A percentile compares a stretch with the other conserved stretches of the same genome.
Conservation (phyloP, 2,888 invertebrate genomes). For the Rotaria sp. region DNA sequence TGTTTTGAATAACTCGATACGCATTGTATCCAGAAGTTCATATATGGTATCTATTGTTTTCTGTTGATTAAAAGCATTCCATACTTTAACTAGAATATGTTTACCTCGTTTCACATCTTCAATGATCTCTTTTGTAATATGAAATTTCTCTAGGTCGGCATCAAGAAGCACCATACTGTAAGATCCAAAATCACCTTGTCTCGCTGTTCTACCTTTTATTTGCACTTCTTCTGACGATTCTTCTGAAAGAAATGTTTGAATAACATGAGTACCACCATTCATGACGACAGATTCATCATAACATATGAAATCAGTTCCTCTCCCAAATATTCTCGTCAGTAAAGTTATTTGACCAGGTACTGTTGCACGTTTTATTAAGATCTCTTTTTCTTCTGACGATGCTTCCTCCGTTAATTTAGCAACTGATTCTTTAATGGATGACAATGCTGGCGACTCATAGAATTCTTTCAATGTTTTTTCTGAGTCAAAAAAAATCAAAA, state of each 20-base stretch:
- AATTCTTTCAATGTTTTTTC: background rate
- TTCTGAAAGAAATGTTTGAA: too few relatives aligned
- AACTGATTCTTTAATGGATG: background rate
- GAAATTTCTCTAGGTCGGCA: too few relatives aligned
- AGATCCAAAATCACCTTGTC: slow-evolving; percentile 15
- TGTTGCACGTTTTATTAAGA: background rate
- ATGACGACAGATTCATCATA: background rate
- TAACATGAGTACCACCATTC: background rate
- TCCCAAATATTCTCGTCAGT: background rate
- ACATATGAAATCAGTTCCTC: slow-evolving; percentile 15
- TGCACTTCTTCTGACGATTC: too few relatives aligned
- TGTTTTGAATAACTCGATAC: background rate
- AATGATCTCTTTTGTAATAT: too few relatives aligned
- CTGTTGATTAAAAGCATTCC: too few relatives aligned
- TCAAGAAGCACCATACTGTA: background rate
- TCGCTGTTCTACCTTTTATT: too few relatives aligned
- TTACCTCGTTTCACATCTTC: too few relatives aligned
- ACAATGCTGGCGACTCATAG: background rate
- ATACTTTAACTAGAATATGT: too few relatives aligned
- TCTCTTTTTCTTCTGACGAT: background rate
- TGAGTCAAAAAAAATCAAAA: slow-evolving; percentile 4
- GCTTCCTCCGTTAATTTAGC: background rate
- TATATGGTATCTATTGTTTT: too few relatives aligned
- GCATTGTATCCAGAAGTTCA: background rate
- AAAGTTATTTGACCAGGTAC: background rate